Conservation (phyloP, 2,797 vertebrate species). For the Poeciliopsis turneri region DNA sequence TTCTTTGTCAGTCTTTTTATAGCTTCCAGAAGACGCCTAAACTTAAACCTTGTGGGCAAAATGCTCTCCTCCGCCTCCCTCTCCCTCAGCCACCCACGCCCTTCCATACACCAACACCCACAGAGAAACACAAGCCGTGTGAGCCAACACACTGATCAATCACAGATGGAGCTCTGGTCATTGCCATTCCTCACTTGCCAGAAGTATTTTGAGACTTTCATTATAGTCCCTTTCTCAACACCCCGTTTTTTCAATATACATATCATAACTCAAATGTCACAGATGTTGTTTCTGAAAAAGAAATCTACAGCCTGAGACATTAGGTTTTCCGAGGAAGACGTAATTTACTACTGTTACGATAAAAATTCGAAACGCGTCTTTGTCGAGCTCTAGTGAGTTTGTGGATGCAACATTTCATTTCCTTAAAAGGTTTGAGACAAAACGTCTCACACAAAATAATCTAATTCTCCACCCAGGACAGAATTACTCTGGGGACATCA, state of each 20-base stretch:
- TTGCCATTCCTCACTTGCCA: conserved; percentile 57
- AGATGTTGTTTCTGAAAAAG: conserved; percentile 40
- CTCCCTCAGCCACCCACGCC: conserved; percentile 61
- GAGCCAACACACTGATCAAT: conserved; percentile 75
- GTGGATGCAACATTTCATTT: not conserved
- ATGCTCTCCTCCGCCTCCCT: conserved; percentile 38
- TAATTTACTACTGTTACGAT: not conserved
- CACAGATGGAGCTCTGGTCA: conserved; percentile 77
- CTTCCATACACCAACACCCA: conserved; percentile 51
- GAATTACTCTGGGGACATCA: not conserved
- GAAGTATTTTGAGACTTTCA: conserved; percentile 37
- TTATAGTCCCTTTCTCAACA: conserved; percentile 34
- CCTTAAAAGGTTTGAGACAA: not conserved
- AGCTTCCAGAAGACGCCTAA: conserved; percentile 77
- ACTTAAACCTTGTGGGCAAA: conserved; percentile 73
- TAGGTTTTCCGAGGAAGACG: not conserved
- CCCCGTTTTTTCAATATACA: conserved; percentile 10
- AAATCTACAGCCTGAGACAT: not conserved
- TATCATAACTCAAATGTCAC: conserved; percentile 26
- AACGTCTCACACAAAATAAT: not conserved
- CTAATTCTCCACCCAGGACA: not conserved
- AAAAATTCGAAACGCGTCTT: not conserved
- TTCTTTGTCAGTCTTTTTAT: conserved; percentile 86
- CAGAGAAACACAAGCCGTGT: conserved; percentile 47
- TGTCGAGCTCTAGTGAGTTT: not conserved